Evolutionary conservation across 2,113 vertebrate species (phyloP), one percentile per base, ranked within the genome.

Genomic region (Ciconia stormi): DNA sequence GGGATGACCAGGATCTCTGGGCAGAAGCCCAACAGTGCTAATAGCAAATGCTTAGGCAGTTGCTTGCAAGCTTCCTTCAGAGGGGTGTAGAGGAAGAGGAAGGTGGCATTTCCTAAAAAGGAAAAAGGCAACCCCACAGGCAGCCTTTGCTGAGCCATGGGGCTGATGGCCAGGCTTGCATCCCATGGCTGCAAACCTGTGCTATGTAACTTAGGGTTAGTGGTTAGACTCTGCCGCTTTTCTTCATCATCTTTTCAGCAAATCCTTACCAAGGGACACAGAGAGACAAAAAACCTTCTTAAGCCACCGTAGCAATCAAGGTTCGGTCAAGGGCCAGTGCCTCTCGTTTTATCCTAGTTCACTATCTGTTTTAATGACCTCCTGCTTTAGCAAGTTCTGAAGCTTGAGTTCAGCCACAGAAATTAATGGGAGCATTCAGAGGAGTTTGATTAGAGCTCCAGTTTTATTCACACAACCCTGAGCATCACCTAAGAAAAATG

Each of bases 341-440:
- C 23, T 50, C 59, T 95, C 30, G 1, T 87, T 95, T 88, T 62
- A 82, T 56, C 47, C n/a, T 3, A 15, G 14, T 50, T 90, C 12
- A 0, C n/a, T 42, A 2, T 13, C 63, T 83, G 67, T 19, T 81
- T 89, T 89, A 92, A 71, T 82, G 89, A 92, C 34, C 55, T 93
- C 42, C 67, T 44, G 5, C 26, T 62, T 69, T 8, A 77, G 70
- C 49, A 65, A 78, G n/a, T 63, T 65, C 82, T 93, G 46, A 38
- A 66, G 71, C 49, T 79, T n/a, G 44, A 70, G 44, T 67, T 83
- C 92, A 92, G 67, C 61, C 55, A 9, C 65, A 61, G 69, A 74
- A 92, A 95, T 89, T 76, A 91, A 92, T 29, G 32, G 83, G 30
- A 92, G n/a, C 38, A 40, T 87, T 91, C 56, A 4, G 8, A 62